These are phyloP conservation scores for Brachionus manjavacas DNA, from an alignment of 1,140 invertebrate genomes.

Conservation along the genomic window DNA sequence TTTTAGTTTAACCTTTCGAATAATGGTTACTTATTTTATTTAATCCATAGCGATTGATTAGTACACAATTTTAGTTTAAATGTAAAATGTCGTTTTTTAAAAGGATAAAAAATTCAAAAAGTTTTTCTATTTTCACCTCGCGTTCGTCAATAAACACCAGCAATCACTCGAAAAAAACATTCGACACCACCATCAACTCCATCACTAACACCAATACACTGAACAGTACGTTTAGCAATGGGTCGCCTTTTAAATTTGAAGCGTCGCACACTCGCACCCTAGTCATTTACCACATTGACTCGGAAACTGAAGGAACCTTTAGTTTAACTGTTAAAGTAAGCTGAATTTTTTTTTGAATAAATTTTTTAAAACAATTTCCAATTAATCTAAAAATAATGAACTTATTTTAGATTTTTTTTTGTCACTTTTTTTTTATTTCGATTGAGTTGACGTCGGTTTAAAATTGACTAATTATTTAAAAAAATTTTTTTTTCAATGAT, in stretches of 20 bases:
- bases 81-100: constrained; percentile 4
- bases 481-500: too few species aligned
- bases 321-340: constrained; percentile 13
- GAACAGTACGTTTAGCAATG: constrained; percentile 23
- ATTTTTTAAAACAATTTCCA: not conserved
- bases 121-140: not conserved
- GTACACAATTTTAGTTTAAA: constrained; percentile 3
- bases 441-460: too few species aligned
- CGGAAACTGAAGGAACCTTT: constrained; percentile 36
- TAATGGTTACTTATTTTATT: not conserved
- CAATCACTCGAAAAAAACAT: not conserved
- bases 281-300: constrained; percentile 32
- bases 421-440: not conserved
- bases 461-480: too few species aligned
- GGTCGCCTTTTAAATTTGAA: not conserved
- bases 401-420: not conserved
- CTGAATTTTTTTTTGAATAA: not conserved
- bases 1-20: not conserved
- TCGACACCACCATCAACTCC: not conserved
- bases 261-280: not conserved
- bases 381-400: not conserved
- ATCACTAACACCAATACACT: not conserved
- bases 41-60: not conserved
- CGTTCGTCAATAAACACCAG: not conserved
- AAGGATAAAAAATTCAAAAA: not conserved